Percentiles rank a stretch among this genome's conserved stretches.
These are phyloP conservation scores for Cyprinella venusta DNA, from an alignment of 2,797 vertebrate species.

Conservation along the genomic window DNA sequence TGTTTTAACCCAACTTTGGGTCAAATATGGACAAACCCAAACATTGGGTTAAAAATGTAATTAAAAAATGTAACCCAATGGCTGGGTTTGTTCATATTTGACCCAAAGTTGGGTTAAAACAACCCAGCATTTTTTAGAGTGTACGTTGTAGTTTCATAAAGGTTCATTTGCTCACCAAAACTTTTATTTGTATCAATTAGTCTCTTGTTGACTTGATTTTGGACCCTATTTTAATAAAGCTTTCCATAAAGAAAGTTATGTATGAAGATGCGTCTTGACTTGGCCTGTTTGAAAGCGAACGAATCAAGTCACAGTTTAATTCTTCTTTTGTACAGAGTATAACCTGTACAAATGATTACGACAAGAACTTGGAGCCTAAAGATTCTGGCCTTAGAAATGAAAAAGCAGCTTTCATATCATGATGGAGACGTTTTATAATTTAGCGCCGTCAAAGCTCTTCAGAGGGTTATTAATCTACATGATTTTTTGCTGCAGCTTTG, in stretches of 20 bases:
- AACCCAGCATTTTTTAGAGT: no score
- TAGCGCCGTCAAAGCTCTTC: slow-evolving; percentile 16
- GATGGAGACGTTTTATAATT: slow-evolving; percentile 45
- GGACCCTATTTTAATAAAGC: neutral
- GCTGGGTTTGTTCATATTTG: no score
- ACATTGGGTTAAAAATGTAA: no score
- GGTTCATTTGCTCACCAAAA: neutral
- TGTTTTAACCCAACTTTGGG: no score
- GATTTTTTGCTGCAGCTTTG: neutral
- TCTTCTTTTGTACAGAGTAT: neutral
- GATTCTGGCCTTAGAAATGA: neutral
- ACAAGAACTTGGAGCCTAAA: neutral
- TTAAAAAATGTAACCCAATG: no score
- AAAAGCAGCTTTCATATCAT: neutral
- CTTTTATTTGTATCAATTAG: neutral
- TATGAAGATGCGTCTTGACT: neutral
- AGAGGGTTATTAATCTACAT: slow-evolving; percentile 41
- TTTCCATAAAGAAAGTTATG: neutral
- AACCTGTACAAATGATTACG: neutral
- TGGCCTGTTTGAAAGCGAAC: neutral
- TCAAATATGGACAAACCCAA: no score
- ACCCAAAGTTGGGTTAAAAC: no score
- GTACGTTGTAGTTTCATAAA: neutral
- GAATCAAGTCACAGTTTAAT: slow-evolving; percentile 17
- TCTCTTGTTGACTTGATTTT: neutral